These are phyloP conservation scores for Coturnix japonica DNA, from an alignment of 2,113 vertebrate genomes.

Conservation along the genomic window DNA sequence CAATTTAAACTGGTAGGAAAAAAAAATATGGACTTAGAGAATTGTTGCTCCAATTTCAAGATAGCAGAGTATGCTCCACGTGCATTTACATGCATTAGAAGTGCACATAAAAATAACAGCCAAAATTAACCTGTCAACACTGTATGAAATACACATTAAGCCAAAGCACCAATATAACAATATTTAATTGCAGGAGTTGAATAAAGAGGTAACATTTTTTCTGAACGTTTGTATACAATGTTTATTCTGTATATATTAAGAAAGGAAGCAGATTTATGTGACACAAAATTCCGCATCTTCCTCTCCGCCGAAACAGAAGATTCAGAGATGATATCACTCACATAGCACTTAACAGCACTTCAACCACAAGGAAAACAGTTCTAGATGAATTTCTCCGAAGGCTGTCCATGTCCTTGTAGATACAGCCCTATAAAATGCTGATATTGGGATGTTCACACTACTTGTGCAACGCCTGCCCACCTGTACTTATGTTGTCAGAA, in stretches of 20 bases:
- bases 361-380: not conserved
- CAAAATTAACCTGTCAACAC: not conserved
- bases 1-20: not conserved
- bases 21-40: not conserved
- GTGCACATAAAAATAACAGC: not conserved
- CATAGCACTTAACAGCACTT: not conserved
- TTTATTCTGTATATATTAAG: not conserved
- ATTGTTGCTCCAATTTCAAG: not conserved
- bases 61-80: not conserved
- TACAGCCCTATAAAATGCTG: not conserved
- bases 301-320: not conserved
- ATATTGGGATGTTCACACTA: not conserved
- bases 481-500: not conserved
- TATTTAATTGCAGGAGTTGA: not conserved
- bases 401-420: rapidly evolving
- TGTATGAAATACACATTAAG: not conserved
- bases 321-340: not conserved
- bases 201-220: rapidly evolving
- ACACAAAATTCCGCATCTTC: not conserved
- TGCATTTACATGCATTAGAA: not conserved
- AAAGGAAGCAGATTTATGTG: rapidly evolving
- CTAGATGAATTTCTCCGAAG: not conserved
- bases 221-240: not conserved
- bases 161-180: not conserved
- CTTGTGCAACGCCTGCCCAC: not conserved